Conservation (phyloP, 2,797 vertebrate genomes). For the Limnodromus scolopaceus region DNA sequence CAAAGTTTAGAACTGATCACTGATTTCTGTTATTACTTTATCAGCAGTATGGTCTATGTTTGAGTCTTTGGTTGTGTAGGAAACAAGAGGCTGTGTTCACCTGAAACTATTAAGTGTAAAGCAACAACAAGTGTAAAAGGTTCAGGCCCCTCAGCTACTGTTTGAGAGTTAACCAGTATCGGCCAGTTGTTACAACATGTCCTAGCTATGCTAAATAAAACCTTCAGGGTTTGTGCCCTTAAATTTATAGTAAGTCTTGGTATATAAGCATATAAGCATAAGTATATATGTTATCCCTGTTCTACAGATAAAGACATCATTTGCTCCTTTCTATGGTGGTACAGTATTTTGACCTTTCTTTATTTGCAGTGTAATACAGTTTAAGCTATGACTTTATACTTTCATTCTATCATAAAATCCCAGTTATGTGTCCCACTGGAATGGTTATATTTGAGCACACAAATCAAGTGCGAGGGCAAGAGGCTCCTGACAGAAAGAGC, state of each 20-base stretch:
- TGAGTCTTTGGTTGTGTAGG: background rate
- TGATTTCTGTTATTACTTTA: background rate
- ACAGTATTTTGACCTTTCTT: background rate
- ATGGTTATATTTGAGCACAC: background rate
- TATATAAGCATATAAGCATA: background rate
- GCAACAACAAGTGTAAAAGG: background rate
- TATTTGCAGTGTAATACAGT: background rate
- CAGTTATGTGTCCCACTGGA: background rate
- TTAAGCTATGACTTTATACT: background rate
- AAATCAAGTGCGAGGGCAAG: background rate
- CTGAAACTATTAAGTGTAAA: background rate
- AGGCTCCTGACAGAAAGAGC: background rate
- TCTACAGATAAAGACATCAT: background rate
- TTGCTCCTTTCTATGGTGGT: background rate
- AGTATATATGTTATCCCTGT: background rate
- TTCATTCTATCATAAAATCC: background rate
- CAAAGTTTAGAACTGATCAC: background rate
- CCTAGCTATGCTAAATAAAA: background rate
- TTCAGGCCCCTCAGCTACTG: background rate
- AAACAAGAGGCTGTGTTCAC: background rate
- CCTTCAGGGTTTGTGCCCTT: background rate
- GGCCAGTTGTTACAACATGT: background rate
- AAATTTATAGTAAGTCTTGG: background rate
- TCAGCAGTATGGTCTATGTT: background rate
- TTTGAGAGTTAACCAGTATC: background rate